These are phyloP conservation scores for Diorhabda sublineata DNA, from an alignment of 1,140 invertebrate genomes.

Conservation along the genomic window DNA sequence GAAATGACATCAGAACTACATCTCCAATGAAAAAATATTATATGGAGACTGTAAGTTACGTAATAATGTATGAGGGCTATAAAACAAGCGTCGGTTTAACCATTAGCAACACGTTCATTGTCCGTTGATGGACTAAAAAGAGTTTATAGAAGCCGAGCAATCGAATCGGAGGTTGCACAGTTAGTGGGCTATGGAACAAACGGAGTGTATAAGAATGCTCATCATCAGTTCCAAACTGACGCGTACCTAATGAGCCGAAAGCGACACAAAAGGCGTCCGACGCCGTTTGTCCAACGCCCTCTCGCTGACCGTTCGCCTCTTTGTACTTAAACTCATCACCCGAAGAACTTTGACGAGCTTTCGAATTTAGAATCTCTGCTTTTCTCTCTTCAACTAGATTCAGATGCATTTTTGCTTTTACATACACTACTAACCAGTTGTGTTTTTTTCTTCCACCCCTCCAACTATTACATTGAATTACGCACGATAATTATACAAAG, in stretches of 20 bases:
- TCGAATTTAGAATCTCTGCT: neutral
- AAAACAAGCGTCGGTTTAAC: too few species aligned
- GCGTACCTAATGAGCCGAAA: slow-evolving; percentile 40
- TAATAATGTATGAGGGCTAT: too few species aligned
- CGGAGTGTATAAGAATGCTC: slow-evolving; percentile 41
- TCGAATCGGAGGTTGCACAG: slow-evolving; percentile 19
- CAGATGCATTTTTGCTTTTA: too few species aligned
- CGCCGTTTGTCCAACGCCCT: neutral
- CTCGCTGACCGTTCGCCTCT: neutral
- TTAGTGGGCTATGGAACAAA: slow-evolving; percentile 32
- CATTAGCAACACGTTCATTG: neutral
- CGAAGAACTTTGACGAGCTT: slow-evolving; percentile 1
- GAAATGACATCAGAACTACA: too few species aligned
- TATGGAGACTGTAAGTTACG: too few species aligned
- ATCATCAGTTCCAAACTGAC: slow-evolving; percentile 39
- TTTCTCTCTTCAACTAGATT: too few species aligned
- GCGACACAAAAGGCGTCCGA: slow-evolving; percentile 40
- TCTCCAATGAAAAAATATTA: too few species aligned
- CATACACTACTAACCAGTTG: too few species aligned
- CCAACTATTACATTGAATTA: too few species aligned
- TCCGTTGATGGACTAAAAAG: neutral
- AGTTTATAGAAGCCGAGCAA: neutral
- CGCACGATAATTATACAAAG: too few species aligned
- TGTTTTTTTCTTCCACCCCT: too few species aligned
- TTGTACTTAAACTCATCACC: slow-evolving; percentile 13